Evolutionary conservation across 1,140 invertebrate genomes (phyloP).

Genomic region (Dufourea novaeangliae): DNA sequence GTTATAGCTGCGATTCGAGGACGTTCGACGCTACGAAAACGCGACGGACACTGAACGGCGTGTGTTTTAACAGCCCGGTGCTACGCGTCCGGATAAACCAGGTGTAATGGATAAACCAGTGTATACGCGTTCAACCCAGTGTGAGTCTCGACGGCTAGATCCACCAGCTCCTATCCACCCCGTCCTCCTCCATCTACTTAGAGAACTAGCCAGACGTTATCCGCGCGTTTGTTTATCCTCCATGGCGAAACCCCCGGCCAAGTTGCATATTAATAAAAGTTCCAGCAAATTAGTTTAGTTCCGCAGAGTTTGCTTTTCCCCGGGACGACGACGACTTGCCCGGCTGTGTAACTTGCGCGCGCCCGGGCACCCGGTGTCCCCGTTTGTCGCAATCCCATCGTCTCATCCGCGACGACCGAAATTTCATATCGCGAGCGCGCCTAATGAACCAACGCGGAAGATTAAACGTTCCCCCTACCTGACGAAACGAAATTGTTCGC

Average conservation of each 20-base stretch:
- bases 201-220: constrained; percentile 54
- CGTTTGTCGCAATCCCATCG: constrained; percentile 51
- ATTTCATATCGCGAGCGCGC: constrained; percentile 34
- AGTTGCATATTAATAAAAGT: constrained; percentile 77
- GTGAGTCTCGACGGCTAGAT: no score
- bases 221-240: constrained; percentile 65
- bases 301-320: constrained; percentile 50
- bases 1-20: constrained; percentile 30
- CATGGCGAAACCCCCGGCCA: constrained; percentile 30
- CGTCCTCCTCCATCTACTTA: no score
- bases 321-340: constrained; percentile 47
- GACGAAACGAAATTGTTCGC: constrained; percentile 14
- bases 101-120: constrained; percentile 50
- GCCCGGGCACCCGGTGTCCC: background rate
- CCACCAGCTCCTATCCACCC: no score
- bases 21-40: constrained; percentile 30
- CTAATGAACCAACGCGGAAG: constrained; percentile 34
- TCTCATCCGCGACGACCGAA: constrained; percentile 4
- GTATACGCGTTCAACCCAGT: no score
- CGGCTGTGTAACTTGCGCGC: constrained; percentile 39
- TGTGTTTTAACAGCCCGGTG: constrained; percentile 32
- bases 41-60: background rate
- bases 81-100: constrained; percentile 47
- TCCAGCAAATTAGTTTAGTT: constrained; percentile 74
- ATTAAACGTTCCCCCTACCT: constrained; percentile 32